Conservation (phyloP, 2,888 invertebrate genomes). For the Clistopyga incitator region DNA sequence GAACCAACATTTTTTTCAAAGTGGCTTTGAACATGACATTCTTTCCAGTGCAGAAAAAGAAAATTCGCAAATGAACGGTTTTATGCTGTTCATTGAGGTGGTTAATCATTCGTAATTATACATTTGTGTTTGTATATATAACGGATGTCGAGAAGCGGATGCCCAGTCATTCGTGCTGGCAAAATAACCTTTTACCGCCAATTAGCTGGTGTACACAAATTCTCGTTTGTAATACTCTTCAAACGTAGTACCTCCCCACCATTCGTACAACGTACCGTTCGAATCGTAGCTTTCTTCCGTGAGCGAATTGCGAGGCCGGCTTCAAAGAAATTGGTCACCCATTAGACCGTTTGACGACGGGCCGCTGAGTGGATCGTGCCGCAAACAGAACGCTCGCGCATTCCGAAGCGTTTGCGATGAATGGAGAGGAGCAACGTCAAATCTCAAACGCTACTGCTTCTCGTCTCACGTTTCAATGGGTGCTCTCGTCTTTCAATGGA, state of each 20-base stretch:
- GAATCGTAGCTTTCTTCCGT: slow-evolving; percentile 17
- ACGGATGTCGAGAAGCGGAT: slow-evolving; percentile 47
- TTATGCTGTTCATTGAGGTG: too few relatives aligned
- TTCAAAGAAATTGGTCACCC: slow-evolving; percentile 58
- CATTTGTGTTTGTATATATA: slow-evolving; percentile 57
- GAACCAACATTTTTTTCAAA: too few relatives aligned
- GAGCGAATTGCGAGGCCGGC: slow-evolving; percentile 38
- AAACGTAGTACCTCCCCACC: slow-evolving; percentile 34
- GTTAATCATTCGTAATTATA: slow-evolving; percentile 6
- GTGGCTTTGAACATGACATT: too few relatives aligned
- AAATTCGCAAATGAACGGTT: too few relatives aligned
- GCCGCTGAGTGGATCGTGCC: slow-evolving; percentile 29
- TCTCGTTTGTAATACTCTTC: slow-evolving; percentile 54
- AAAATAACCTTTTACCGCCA: slow-evolving; percentile 64
- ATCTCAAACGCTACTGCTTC: slow-evolving; percentile 51
- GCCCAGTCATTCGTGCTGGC: slow-evolving; percentile 48
- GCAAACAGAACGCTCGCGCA: slow-evolving; percentile 32
- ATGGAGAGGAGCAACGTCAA: slow-evolving; percentile 56
- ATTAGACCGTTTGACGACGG: slow-evolving; percentile 71
- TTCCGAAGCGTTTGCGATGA: slow-evolving; percentile 58
- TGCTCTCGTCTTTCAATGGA: slow-evolving; percentile 48
- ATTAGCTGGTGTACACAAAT: slow-evolving; percentile 66
- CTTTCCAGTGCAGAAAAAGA: too few relatives aligned
- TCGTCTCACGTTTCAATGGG: slow-evolving; percentile 62
- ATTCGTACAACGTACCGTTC: slow-evolving; percentile 14